Evolutionary conservation across 2,113 vertebrate species (phyloP), one percentile per base, ranked within the genome.

Genomic region (Leptosomus discolor): DNA sequence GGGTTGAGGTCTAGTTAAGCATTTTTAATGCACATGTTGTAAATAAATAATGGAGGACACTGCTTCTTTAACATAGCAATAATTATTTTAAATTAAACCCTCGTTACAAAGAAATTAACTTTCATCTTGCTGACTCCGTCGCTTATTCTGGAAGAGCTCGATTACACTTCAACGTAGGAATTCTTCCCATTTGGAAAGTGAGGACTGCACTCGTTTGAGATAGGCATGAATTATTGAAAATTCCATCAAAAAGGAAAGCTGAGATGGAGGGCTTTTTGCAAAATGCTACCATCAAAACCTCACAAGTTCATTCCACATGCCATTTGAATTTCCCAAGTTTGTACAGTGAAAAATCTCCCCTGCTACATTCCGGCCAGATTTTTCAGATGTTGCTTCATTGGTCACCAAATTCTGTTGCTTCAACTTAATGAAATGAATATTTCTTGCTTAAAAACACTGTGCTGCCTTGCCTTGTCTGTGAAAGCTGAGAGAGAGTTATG

Each of bases 21-120:
- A 51, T 91, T 80, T n/a, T 88, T 60, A 91, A 88, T 81, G 75
- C 0, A 1, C 37, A 16, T 2, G 34, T 27, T 73, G 85, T 89
- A 92, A 95, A 77, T 81, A 94, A 94, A 73, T 82, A 85, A 82
- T 69, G 70, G 85, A 58, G 48, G 64, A 21, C 6, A 3, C 11
- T 12, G 69, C n/a, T 54, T 51, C 75, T 57, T 73, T 77, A 85
- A 51, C 70, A 27, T 1, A n/a, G n/a, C 46, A 58, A 77, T 63
- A 90, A 92, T 93, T 80, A 45, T 53, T 76, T 85, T 45, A 69
- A 92, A 94, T 90, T 70, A 94, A 92, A 70, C 36, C 50, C 54
- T 87, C 0, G 16, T 83, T 83, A 90, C 27, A 43, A 51, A 82
- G 36, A 83, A 64, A 90, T 94, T 74, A 58, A 61, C 48, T 89